Evolutionary conservation across 1,140 invertebrate species (phyloP).

Genomic region (Asbolus verrucosus): DNA sequence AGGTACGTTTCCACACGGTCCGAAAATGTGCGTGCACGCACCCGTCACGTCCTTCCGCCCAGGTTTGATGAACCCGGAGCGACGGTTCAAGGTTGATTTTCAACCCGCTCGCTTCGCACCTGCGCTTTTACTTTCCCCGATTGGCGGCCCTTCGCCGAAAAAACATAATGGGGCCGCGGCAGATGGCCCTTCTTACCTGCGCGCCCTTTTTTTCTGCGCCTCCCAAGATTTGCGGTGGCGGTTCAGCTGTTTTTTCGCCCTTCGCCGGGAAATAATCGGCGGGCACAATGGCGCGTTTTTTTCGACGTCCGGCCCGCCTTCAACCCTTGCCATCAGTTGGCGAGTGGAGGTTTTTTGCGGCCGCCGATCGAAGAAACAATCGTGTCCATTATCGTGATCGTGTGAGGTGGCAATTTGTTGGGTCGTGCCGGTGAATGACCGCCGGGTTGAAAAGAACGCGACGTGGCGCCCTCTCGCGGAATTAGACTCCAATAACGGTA

Average conservation of each 20-base stretch:
- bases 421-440: slow-evolving; percentile 20
- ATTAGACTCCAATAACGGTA: slow-evolving; percentile 22
- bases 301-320: no score
- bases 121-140: slow-evolving; percentile 54
- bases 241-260: no score
- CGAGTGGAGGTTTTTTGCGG: no score
- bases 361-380: neutral
- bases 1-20: slow-evolving; percentile 8
- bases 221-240: slow-evolving; percentile 21
- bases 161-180: no score
- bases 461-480: slow-evolving; percentile 13
- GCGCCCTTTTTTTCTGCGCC: slow-evolving; percentile 19
- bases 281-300: neutral
- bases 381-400: neutral
- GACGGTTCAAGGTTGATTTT: slow-evolving; percentile 51
- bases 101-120: slow-evolving; percentile 50
- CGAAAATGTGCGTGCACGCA: no score
- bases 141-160: no score
- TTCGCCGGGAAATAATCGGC: no score
- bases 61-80: slow-evolving; percentile 43
- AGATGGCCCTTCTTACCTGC: slow-evolving; percentile 31
- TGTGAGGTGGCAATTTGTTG: slow-evolving; percentile 13
- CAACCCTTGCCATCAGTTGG: no score
- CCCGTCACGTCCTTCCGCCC: neutral
- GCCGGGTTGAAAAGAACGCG: slow-evolving; percentile 18